A percentile compares a stretch with the other conserved stretches of the same genome.
Evolutionary conservation across 1,140 invertebrate species (phyloP).

Genomic region (Heliconius melpomene): DNA sequence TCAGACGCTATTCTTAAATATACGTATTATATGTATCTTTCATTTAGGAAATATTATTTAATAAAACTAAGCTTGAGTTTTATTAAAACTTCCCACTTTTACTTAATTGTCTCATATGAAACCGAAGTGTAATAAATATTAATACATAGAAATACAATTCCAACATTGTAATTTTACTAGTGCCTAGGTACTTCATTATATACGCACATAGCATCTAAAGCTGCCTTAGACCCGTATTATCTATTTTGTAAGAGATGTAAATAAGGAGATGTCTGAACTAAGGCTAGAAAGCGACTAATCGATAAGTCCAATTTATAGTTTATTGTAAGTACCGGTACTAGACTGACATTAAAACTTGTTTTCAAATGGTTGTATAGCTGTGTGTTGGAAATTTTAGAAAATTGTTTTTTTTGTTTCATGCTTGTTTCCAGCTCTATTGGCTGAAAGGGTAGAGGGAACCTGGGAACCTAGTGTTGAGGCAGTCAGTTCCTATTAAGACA

Average conservation of each 20-base stretch:
- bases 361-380: neutral
- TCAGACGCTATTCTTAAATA: too few species aligned
- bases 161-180: slow-evolving; percentile 13
- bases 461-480: too few species aligned
- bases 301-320: slow-evolving; percentile 18
- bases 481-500: too few species aligned
- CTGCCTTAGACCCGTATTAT: neutral
- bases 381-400: neutral
- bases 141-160: neutral
- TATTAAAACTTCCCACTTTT: neutral
- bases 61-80: too few species aligned
- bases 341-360: neutral
- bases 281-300: slow-evolving; percentile 16
- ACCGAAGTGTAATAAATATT: neutral
- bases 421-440: too few species aligned
- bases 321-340: slow-evolving; percentile 14
- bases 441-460: too few species aligned
- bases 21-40: too few species aligned
- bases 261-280: slow-evolving; percentile 18
- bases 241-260: slow-evolving; percentile 22
- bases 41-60: too few species aligned
- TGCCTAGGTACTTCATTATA: neutral
- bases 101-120: neutral
- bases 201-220: neutral
- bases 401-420: neutral